A percentile compares a stretch with the other conserved stretches of the same genome.
These are phyloP conservation scores for Ochropleura leucogaster DNA, from an alignment of 2,888 invertebrate genomes.

Conservation along the genomic window DNA sequence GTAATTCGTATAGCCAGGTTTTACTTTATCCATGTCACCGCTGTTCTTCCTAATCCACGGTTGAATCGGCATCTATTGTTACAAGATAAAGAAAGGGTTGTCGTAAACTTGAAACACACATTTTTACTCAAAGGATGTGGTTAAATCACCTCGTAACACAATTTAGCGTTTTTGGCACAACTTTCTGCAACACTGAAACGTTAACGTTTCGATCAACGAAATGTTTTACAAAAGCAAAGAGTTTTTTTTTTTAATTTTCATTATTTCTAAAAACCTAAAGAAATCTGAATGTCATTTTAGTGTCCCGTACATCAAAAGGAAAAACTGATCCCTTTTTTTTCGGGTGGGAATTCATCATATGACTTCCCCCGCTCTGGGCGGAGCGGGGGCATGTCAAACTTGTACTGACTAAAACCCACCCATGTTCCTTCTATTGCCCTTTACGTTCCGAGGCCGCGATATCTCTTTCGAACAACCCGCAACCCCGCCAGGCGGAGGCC, in stretches of 20 bases:
- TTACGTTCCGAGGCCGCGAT: no score
- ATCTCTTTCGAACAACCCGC: no score
- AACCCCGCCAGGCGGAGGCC: no score
- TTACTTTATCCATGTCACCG: slow-evolving; percentile 58
- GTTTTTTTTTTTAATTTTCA: neutral
- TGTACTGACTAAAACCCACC: no score
- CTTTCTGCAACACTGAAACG: slow-evolving; percentile 38
- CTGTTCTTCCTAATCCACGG: slow-evolving; percentile 75
- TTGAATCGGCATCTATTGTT: slow-evolving; percentile 84
- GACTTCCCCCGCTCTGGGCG: no score
- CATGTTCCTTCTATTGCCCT: no score
- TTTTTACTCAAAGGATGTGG: slow-evolving; percentile 79
- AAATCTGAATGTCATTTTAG: neutral
- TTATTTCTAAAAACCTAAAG: neutral
- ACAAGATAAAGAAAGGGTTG: slow-evolving; percentile 84
- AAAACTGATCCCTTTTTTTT: no score
- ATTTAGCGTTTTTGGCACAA: slow-evolving; percentile 63
- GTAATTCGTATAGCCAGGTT: slow-evolving; percentile 51
- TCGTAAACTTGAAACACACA: slow-evolving; percentile 84
- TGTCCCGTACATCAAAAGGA: no score
- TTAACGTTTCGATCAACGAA: slow-evolving; percentile 32
- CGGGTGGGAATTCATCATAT: no score
- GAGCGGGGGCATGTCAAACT: no score
- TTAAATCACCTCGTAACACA: slow-evolving; percentile 71
- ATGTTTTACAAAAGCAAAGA: slow-evolving; percentile 18